Evolutionary conservation across 2,888 invertebrate genomes (phyloP), one percentile per base, ranked within the genome.

Genomic region (Parthenolecanium corni): DNA sequence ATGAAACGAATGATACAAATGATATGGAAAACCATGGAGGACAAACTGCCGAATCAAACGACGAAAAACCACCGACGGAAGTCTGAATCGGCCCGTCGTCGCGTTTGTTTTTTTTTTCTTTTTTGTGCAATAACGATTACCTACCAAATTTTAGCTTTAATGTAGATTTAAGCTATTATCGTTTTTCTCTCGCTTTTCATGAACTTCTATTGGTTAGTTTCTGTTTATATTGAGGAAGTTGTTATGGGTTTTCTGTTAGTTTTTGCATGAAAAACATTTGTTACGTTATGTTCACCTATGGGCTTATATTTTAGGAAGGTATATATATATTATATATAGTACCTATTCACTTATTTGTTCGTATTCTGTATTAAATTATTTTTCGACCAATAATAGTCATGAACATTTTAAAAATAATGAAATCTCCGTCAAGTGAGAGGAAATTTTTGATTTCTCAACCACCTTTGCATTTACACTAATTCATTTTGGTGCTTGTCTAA

Each of bases 91-190:
- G 9, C 31, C 9, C 9, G 31, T 31, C 9, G 31, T 9, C 31
- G 9, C 31, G 31, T 6, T 31, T 31, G 18, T 0, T 6, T 25
- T 25, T 3, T 12, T 25, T 38, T 12, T 3, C 14, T 14, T 14
- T 24, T 20, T 12, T 20, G 54, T 54, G 54, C 54, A 54, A 54
- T 54, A 54, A 46, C 14, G 18, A 44, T 31, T 57, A 57, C 57
- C 57, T 57, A 57, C 57, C 57, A 57, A 47, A 57, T 57, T 57
- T 46, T 57, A 57, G 57, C 57, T 57, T 57, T 57, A 57, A 36
- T 57, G 25, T 21, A 12, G 31, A 9, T 31, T 31, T 31, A 31
- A 31, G 9, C 31, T 9, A 4, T 31, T 31, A n/a, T n/a, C n/a
- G n/a, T 31, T 4, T 31, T 31, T 31, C 9, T 31, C 31, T 16